Conservation (phyloP, 2,888 invertebrate genomes). For the Caenorhabditis japonica region DNA sequence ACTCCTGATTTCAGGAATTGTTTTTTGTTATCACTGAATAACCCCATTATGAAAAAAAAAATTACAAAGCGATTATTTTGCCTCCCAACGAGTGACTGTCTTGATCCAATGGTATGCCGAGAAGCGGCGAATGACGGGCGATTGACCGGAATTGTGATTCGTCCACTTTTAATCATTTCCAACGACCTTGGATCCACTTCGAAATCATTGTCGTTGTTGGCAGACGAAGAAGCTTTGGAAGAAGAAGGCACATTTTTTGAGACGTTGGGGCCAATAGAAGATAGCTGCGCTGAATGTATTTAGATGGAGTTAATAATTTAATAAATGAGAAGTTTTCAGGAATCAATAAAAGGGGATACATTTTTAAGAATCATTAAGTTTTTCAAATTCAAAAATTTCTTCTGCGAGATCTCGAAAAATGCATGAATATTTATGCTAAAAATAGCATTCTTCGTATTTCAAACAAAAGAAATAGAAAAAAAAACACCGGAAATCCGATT, state of each 20-base stretch:
- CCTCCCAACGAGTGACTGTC: conserved; percentile 22
- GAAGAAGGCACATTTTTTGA: too few relatives aligned
- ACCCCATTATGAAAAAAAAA: background rate
- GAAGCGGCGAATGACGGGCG: conserved; percentile 8
- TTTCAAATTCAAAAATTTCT: too few relatives aligned
- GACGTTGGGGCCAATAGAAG: conserved; percentile 3
- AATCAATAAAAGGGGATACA: too few relatives aligned
- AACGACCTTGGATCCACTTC: conserved; percentile 25
- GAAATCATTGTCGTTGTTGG: conserved; percentile 14
- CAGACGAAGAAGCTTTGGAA: background rate
- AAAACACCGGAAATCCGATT: too few relatives aligned
- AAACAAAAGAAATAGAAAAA: too few relatives aligned
- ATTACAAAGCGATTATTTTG: conserved; percentile 9
- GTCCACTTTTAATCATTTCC: conserved; percentile 34
- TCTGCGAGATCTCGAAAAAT: too few relatives aligned
- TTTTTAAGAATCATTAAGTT: too few relatives aligned
- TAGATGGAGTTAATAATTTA: too few relatives aligned
- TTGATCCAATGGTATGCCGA: conserved; percentile 7
- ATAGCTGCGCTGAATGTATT: background rate
- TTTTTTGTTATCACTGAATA: background rate
- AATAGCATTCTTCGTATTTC: too few relatives aligned
- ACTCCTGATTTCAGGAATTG: too few relatives aligned
- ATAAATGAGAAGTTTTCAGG: too few relatives aligned
- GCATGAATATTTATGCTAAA: too few relatives aligned
- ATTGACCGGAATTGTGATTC: conserved; percentile 11